Base-by-base conservation (phyloP, 2,888 invertebrate genomes). In the Nemapogon koenigi region DNA sequence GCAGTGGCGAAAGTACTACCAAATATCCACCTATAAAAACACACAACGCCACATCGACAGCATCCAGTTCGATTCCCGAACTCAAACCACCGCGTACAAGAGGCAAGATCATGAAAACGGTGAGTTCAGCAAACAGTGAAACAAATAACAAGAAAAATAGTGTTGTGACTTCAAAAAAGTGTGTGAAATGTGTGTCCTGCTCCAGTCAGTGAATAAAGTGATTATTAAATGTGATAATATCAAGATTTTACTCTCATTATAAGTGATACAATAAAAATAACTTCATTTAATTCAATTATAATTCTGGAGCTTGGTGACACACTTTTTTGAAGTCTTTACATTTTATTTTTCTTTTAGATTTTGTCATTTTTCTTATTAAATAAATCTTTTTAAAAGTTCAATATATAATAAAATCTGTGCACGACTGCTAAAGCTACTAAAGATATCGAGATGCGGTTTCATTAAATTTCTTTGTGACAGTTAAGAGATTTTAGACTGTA, bases 11-110 rank as follows among this genome's bases (percentile, higher is more conserved):
- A 78, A 78, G 76, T 76, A 59, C 61, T 56, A 57, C 70, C 67
- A 67, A 72, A 75, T 68, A 75, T 65, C 67, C 68, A 72, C 67
- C 70, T 78, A 78, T 78, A 78, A 71, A 78, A 69, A 72, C 73
- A 59, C 68, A 62, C 61, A 59, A 57, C 72, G 57, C 65, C 47
- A 53, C 49, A 49, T 52, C 48, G 49, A 55, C 50, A 49, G 61
- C 62, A 78, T 76, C 78, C 76, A 78, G 78, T 78, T 60, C 70
- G 59, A 64, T 58, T 75, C 76, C 78, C 65, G 69, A 31, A 61
- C 70, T 57, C 59, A 66, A 62, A 64, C 63, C 68, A 72, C 63
- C 66, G 25, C 11, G 59, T 63, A 57, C 66, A 62, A 70, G 75
- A 75, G 71, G 69, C 73, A 73, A 56, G 49, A 76, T 76, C 76